Evolutionary conservation across 2,888 invertebrate genomes (phyloP).

Genomic region (Aleiodes leptofemur): DNA sequence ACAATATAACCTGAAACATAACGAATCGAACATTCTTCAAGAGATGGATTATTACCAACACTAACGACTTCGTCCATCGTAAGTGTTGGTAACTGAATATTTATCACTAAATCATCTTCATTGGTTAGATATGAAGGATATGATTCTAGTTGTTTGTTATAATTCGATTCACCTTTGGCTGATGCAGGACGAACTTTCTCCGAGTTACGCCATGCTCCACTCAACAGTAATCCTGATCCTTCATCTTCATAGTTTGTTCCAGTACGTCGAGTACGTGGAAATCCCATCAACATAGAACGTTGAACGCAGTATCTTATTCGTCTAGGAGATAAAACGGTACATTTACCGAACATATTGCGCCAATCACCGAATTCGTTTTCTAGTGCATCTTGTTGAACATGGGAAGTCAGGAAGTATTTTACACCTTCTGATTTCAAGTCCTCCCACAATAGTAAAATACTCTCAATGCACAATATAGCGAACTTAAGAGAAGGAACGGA

Average conservation of each 20-base stretch:
- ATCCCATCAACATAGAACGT: background rate
- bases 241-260: slow-evolving; percentile 9
- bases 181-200: no score
- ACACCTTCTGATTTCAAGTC: slow-evolving; percentile 50
- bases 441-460: slow-evolving; percentile 54
- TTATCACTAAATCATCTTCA: background rate
- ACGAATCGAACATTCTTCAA: background rate
- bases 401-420: slow-evolving; percentile 51
- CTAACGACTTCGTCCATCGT: background rate
- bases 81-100: background rate
- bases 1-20: slow-evolving; percentile 3
- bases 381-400: slow-evolving; percentile 58
- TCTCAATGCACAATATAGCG: slow-evolving; percentile 46
- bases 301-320: background rate
- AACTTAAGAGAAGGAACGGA: background rate
- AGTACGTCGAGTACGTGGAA: background rate
- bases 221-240: background rate
- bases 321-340: slow-evolving; percentile 1
- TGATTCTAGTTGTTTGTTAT: no score
- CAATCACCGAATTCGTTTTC: slow-evolving; percentile 56
- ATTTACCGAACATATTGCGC: background rate
- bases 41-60: background rate
- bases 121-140: background rate
- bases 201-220: background rate
- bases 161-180: no score